A percentile compares a stretch with the other conserved stretches of the same genome.
Conservation (phyloP, 2,888 invertebrate genomes). For the Scaeva pyrastri region DNA sequence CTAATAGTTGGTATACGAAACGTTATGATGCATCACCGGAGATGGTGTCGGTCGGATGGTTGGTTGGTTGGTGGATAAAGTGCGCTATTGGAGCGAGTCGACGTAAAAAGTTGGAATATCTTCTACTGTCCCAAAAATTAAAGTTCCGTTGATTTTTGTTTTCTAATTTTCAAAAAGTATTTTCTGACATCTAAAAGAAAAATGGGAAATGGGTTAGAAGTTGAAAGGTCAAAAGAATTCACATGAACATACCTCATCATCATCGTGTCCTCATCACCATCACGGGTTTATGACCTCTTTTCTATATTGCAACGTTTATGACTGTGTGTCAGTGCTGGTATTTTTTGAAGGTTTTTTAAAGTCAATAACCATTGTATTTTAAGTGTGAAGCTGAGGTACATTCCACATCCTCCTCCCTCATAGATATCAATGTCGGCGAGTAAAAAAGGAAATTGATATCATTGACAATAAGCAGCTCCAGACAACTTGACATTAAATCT, state of each 20-base stretch:
- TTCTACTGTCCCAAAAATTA: neutral
- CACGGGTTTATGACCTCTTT: constrained; percentile 9
- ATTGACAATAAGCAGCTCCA: constrained; percentile 48
- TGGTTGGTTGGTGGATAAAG: too few species aligned
- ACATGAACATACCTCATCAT: too few species aligned
- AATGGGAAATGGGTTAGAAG: neutral
- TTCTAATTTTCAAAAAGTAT: neutral
- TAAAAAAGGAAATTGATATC: constrained; percentile 28
- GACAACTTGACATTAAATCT: constrained; percentile 61
- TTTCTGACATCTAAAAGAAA: constrained; percentile 10
- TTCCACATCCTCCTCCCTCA: constrained; percentile 26
- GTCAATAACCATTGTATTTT: neutral
- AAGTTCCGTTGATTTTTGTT: constrained; percentile 1
- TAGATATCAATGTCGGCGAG: neutral
- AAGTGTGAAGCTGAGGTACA: constrained; percentile 14
- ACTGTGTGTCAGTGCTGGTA: neutral
- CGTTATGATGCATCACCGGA: constrained; percentile 19
- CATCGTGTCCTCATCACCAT: neutral
- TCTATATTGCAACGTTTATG: neutral
- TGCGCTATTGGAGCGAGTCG: neutral
- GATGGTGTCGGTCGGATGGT: neutral
- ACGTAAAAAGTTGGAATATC: neutral
- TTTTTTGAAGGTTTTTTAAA: neutral
- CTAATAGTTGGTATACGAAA: constrained; percentile 33
- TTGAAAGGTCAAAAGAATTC: constrained; percentile 10